Evolutionary conservation across 2,797 vertebrate genomes (phyloP).

Genomic region (Euthynnus affinis): DNA sequence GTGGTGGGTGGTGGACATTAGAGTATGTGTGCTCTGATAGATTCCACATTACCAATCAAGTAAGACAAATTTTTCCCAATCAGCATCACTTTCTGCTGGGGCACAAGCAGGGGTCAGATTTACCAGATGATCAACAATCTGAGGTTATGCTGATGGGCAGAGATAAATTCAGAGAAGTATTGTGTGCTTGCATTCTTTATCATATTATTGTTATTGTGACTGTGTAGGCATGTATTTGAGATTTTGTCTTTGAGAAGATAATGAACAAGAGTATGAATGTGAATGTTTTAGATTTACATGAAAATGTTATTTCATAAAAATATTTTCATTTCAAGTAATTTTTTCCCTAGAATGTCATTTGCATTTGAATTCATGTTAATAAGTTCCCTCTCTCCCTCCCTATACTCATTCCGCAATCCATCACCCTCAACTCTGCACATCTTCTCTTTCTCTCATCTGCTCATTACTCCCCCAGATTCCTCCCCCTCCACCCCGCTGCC

Average conservation of each 20-base stretch:
- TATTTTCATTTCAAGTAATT: constrained; percentile 46
- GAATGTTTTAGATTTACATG: constrained; percentile 28
- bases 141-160: too few relatives aligned
- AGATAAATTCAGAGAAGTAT: too few relatives aligned
- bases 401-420: neutral
- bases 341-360: constrained; percentile 35
- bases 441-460: constrained; percentile 1
- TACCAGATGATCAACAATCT: too few relatives aligned
- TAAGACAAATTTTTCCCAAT: neutral
- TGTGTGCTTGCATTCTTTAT: too few relatives aligned
- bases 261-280: neutral
- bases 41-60: neutral
- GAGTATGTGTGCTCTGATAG: neutral
- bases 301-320: constrained; percentile 39
- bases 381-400: neutral
- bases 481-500: constrained; percentile 82
- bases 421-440: neutral
- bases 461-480: constrained; percentile 75
- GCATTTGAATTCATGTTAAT: constrained; percentile 39
- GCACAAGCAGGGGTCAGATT: too few relatives aligned
- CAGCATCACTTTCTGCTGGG: too few relatives aligned
- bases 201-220: neutral
- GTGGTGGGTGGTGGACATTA: neutral
- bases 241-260: constrained; percentile 4
- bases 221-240: constrained; percentile 1